A percentile compares a stretch with the other conserved stretches of the same genome.
phyloP scores from a whole-genome alignment of 1,140 invertebrate species.

The Linepithema humile region DNA sequence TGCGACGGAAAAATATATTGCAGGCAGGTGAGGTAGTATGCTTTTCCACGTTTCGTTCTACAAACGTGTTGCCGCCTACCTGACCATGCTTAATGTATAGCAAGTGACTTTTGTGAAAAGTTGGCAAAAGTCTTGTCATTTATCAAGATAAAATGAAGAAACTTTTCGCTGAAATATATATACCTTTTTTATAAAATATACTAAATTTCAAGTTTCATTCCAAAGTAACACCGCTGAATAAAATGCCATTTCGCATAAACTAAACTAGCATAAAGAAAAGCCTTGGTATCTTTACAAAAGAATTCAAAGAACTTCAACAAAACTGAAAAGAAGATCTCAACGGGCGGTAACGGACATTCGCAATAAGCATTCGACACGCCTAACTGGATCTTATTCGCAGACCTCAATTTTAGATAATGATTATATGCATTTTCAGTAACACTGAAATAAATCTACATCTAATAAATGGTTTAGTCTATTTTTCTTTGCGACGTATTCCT shows the following conservation, averaged over 20 bases:
- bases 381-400: constrained; percentile 51
- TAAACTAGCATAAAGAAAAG: background rate
- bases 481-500: constrained; percentile 45
- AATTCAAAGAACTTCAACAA: background rate
- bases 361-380: constrained; percentile 62
- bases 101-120: constrained; percentile 70
- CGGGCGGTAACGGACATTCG: constrained; percentile 54
- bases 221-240: background rate
- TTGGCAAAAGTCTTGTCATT: constrained; percentile 32
- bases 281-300: background rate
- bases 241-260: background rate
- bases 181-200: background rate
- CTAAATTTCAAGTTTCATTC: background rate
- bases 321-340: constrained; percentile 38
- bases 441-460: too few species aligned
- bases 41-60: constrained; percentile 9
- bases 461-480: constrained; percentile 69
- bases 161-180: too few species aligned
- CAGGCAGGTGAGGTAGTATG: constrained; percentile 63
- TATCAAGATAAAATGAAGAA: background rate
- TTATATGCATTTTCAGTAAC: constrained; percentile 62
- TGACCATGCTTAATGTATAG: constrained; percentile 16
- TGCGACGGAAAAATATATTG: constrained; percentile 36
- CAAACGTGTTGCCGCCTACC: constrained; percentile 53
- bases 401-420: constrained; percentile 60